A percentile compares a stretch with the other conserved stretches of the same genome.
These are phyloP conservation scores for Clunio marinus DNA, from an alignment of 2,888 invertebrate species.

Conservation along the genomic window DNA sequence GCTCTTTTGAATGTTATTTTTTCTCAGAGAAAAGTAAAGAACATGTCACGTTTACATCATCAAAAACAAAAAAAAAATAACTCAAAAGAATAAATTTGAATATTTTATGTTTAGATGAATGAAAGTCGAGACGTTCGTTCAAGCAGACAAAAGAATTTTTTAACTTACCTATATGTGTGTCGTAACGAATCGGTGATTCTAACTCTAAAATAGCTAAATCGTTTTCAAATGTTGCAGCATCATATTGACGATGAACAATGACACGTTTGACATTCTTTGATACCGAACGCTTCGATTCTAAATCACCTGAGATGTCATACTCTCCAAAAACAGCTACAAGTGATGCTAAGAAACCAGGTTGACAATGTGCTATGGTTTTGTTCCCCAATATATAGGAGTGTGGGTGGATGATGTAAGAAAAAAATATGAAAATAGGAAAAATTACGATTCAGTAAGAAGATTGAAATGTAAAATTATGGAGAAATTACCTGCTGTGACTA, in stretches of 20 bases:
- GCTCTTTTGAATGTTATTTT: no score
- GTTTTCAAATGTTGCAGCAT: constrained; percentile 87
- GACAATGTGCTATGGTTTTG: constrained; percentile 77
- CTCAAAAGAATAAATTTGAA: no score
- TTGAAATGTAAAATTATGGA: not conserved
- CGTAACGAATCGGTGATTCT: constrained; percentile 75
- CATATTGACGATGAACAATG: constrained; percentile 82
- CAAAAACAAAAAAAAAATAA: no score
- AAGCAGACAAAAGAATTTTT: no score
- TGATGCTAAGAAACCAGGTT: constrained; percentile 87
- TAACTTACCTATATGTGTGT: constrained; percentile 77
- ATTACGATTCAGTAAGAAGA: not conserved
- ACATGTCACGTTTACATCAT: no score
- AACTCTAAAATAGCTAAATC: constrained; percentile 83
- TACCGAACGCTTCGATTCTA: constrained; percentile 70
- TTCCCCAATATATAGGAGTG: not conserved
- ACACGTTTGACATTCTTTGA: constrained; percentile 81
- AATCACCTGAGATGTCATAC: constrained; percentile 80
- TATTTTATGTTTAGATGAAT: no score
- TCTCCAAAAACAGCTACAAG: constrained; percentile 88
- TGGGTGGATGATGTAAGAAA: constrained; percentile 13
- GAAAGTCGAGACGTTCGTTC: no score
- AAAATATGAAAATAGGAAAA: not conserved
- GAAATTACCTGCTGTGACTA: constrained; percentile 59
- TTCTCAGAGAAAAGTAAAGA: no score